Evolutionary conservation across 2,888 invertebrate genomes (phyloP).

Genomic region (Nesidiocoris tenuis): DNA sequence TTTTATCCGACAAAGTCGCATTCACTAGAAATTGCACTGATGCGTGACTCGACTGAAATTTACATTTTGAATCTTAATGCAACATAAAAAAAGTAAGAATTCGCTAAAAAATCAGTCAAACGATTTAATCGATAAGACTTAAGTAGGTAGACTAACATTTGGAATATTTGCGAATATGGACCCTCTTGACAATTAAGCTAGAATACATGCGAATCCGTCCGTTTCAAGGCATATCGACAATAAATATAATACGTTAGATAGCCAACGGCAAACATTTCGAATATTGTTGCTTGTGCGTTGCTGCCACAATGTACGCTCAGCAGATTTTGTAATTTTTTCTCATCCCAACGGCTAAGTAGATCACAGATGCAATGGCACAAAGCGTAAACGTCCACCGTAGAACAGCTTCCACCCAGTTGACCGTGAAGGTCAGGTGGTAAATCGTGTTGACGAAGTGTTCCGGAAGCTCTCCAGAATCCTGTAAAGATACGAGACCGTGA

Average conservation of each 20-base stretch:
- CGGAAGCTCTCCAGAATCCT: constrained; percentile 46
- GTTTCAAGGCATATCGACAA: neutral
- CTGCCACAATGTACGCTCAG: neutral
- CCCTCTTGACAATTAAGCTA: neutral
- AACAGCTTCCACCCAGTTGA: constrained; percentile 39
- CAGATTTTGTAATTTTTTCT: constrained; percentile 25
- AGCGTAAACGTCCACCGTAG: constrained; percentile 43
- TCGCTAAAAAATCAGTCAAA: neutral
- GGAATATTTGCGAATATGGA: neutral
- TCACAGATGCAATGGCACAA: constrained; percentile 35
- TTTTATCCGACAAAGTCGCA: too few species aligned
- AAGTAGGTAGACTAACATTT: neutral
- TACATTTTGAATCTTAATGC: too few species aligned
- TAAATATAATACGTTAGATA: neutral
- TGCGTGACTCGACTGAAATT: too few species aligned
- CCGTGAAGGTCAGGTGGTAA: constrained; percentile 45
- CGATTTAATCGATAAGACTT: neutral
- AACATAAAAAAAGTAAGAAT: too few species aligned
- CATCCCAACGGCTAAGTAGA: constrained; percentile 28
- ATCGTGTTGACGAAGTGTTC: constrained; percentile 44
- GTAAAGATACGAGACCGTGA: neutral
- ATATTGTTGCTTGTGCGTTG: neutral
- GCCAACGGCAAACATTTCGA: neutral
- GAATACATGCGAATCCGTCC: neutral
- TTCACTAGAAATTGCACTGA: too few species aligned